Evolutionary conservation across 2,888 invertebrate species (phyloP), one percentile per base, ranked within the genome.

Genomic region (Synanthedon myopaeformis): DNA sequence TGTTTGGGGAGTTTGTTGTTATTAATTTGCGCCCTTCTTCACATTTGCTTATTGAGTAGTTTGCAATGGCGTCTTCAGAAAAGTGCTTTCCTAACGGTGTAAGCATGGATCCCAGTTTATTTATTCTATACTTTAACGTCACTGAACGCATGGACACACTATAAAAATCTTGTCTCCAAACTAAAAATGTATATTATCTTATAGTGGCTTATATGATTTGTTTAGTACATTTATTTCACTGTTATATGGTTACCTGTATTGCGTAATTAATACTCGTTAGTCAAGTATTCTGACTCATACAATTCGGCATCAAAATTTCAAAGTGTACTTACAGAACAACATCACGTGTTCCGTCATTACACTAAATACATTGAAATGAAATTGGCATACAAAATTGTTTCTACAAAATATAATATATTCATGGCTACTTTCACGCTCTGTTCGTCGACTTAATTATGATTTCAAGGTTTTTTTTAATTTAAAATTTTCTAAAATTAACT

Each of bases 201-300:
- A 35, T 45, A 45, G 45, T 45, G 13, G 45, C n/a, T 45, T 45
- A 45, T 45, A 13, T 45, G 45, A 45, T 45, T 45, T 45, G 14
- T 12, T 45, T 45, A n/a, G 45, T 45, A 12, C n/a, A 45, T 14
- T 14, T 45, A 45, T n/a, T 13, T 45, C 4, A 45, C 45, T 45
- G 35, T 35, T 35, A 35, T 35, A 35, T 35, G 35, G n/a, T 42
- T 42, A 52, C 23, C n/a, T 42, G 49, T 53, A 42, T 11, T 52
- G 52, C 14, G 49, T 53, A 35, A 49, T 49, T 53, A n/a, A 17
- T 35, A 48, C 8, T 52, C 13, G 14, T 41, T 50, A 49, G 48
- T 17, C 49, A 12, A 73, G 78, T 79, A 81, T 81, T 82, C 81
- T 81, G 79, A 62, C 62, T 57, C 62, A 62, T 58, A 54, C 56